Conservation (phyloP, 2,888 invertebrate genomes). For the Agrenia bidenticulata region DNA sequence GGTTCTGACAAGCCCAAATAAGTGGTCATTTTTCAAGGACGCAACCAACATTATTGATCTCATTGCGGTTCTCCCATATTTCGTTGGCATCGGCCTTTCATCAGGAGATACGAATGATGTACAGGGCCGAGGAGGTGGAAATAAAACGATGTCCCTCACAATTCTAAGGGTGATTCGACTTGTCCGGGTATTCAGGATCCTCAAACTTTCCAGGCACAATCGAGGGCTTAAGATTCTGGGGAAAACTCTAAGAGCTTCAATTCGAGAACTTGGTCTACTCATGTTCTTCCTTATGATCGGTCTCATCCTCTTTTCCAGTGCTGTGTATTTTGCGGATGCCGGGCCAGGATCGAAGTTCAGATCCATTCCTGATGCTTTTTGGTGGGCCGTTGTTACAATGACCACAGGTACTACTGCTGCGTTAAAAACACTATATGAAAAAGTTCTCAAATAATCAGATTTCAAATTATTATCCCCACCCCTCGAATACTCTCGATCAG, state of each 20-base stretch:
- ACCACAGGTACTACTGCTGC: conserved; percentile 24
- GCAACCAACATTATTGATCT: conserved; percentile 48
- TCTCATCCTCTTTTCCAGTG: conserved; percentile 42
- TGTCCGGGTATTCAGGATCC: conserved; percentile 48
- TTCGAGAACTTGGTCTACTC: conserved; percentile 45
- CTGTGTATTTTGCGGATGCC: conserved; percentile 37
- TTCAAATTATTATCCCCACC: too few relatives aligned
- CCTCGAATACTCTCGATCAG: background rate
- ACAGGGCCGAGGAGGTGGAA: background rate
- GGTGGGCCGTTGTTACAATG: conserved; percentile 48
- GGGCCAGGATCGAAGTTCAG: conserved; percentile 11
- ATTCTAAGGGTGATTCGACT: conserved; percentile 43
- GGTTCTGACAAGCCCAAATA: conserved; percentile 23
- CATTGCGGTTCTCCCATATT: conserved; percentile 44
- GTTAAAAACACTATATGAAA: background rate
- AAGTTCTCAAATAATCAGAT: too few relatives aligned
- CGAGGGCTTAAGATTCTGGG: conserved; percentile 47
- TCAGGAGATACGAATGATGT: background rate
- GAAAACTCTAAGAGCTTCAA: conserved; percentile 44
- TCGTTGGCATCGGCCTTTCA: conserved; percentile 21
- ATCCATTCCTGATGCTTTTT: conserved; percentile 40
- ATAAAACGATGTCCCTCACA: conserved; percentile 20
- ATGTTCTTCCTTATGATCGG: conserved; percentile 45
- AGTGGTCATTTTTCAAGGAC: conserved; percentile 24
- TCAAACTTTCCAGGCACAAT: conserved; percentile 46